A percentile compares a stretch with the other conserved stretches of the same genome.
phyloP scores from a whole-genome alignment of 2,113 vertebrate species.

The Pterophyllum scalare region DNA sequence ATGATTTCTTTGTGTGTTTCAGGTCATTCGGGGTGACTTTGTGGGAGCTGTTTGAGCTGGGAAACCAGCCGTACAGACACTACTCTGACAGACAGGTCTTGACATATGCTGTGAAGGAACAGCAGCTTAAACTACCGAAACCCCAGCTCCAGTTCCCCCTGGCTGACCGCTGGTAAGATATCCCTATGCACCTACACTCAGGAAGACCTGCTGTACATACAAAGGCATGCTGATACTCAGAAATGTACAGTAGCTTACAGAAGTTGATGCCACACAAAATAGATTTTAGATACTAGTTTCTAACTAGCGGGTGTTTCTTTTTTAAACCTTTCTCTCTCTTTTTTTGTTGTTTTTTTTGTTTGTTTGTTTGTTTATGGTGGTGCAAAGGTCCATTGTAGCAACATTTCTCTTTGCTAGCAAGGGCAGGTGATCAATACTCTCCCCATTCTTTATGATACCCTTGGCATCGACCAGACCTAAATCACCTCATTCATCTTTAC shows the following conservation, averaged over 20 bases:
- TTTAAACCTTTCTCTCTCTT: constrained; percentile 26
- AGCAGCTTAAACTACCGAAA: constrained; percentile 95
- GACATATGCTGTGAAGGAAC: constrained; percentile 93
- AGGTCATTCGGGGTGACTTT: constrained; percentile 95
- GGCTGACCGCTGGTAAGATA: constrained; percentile 93
- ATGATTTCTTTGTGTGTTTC: constrained; percentile 27
- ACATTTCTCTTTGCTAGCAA: constrained; percentile 42
- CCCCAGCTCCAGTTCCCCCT: constrained; percentile 89
- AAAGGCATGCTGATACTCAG: neutral
- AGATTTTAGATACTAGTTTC: constrained; percentile 12
- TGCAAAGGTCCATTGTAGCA: constrained; percentile 11
- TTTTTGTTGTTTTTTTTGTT: neutral
- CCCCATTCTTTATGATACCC: constrained; percentile 52
- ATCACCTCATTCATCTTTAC: constrained; percentile 53
- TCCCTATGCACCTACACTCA: neutral
- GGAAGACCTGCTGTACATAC: neutral
- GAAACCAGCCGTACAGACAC: constrained; percentile 90
- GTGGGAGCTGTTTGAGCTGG: constrained; percentile 97
- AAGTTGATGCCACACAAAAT: neutral
- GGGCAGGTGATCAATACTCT: constrained; percentile 56
- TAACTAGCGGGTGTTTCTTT: constrained; percentile 6
- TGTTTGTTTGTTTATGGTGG: constrained; percentile 24
- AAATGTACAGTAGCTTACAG: neutral
- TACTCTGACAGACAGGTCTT: constrained; percentile 96
- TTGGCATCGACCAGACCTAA: constrained; percentile 33